Evolutionary conservation across 1,140 invertebrate species (phyloP).

Genomic region (Vanessa atalanta): DNA sequence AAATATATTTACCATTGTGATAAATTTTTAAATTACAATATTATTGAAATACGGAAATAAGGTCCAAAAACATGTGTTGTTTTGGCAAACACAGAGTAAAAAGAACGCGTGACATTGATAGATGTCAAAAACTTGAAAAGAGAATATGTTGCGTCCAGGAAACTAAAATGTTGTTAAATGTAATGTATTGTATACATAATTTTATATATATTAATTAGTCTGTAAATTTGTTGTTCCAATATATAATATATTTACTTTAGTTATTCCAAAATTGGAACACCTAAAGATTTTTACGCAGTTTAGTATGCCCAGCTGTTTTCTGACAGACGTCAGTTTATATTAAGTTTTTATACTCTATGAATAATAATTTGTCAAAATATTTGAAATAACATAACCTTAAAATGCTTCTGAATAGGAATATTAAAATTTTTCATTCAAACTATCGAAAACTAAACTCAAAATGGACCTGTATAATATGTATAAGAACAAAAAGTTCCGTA

Average conservation of each 20-base stretch:
- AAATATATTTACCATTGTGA: conserved; percentile 54
- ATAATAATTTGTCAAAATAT: conserved; percentile 3
- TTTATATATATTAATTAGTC: no score
- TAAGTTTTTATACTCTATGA: background rate
- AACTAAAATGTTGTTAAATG: no score
- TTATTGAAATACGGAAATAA: conserved; percentile 7
- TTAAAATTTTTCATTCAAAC: conserved; percentile 43
- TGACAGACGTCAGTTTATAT: background rate
- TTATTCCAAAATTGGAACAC: no score
- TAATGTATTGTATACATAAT: no score
- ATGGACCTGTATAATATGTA: conserved; percentile 48
- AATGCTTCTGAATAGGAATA: conserved; percentile 54
- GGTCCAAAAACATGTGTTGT: conserved; percentile 69
- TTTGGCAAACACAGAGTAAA: conserved; percentile 42
- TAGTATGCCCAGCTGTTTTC: background rate
- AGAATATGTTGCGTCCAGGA: background rate
- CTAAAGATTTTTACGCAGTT: no score
- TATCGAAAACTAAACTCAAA: conserved; percentile 51
- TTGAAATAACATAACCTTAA: conserved; percentile 39
- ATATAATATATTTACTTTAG: no score
- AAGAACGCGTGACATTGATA: conserved; percentile 14
- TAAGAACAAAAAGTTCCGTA: conserved; percentile 58
- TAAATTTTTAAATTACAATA: background rate
- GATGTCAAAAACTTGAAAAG: conserved; percentile 10
- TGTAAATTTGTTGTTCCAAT: no score